Base-by-base conservation (phyloP, 1,140 invertebrate species). In the Battus philenor region DNA sequence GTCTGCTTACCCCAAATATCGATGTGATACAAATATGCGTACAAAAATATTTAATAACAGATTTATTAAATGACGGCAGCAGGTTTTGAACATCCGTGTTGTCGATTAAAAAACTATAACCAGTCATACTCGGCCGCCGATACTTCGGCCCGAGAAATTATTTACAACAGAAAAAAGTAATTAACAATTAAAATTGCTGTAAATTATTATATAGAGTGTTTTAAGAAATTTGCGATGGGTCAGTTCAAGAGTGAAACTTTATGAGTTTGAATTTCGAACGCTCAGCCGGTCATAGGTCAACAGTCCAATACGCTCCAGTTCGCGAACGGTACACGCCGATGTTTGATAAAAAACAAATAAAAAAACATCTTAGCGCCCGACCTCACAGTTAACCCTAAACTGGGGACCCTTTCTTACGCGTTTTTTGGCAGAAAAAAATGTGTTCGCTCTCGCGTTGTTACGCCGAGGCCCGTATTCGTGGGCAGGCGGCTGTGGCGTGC, bases 401-500 rank as follows among this genome's bases (percentile, higher is more conserved):
- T 58, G 39, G 65, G 62, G 68, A 68, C 68, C 72, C 72, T 79
- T 74, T 68, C 67, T 73, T 69, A 55, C 46, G 45, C 54, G 74
- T 72, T 83, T 81, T 83, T 84, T 78, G 73, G 72, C 71, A 54
- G 60, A 78, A 80, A 78, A 76, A 79, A 80, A 65, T 33, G 48
- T 41, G 29, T 36, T 45, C 41, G 45, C 32, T 36, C 55, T 39
- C 53, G 50, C 39, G 47, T 59, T 62, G 58, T 58, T 59, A 58
- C 47, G 54, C 52, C 51, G 55, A 49, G 58, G 39, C 38, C 49
- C 52, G 65, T 78, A 84, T 78, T 84, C 75, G 69, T 69, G 44
- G 69, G 68, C 67, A 39, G 52, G 62, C 74, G 69, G 70, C 68
- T 76, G 80, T 52, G 60, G 55, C 62, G 76, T 47, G 57, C 74